Base-by-base conservation (phyloP, 2,113 vertebrate genomes). In the Bostrychus sinensis region DNA sequence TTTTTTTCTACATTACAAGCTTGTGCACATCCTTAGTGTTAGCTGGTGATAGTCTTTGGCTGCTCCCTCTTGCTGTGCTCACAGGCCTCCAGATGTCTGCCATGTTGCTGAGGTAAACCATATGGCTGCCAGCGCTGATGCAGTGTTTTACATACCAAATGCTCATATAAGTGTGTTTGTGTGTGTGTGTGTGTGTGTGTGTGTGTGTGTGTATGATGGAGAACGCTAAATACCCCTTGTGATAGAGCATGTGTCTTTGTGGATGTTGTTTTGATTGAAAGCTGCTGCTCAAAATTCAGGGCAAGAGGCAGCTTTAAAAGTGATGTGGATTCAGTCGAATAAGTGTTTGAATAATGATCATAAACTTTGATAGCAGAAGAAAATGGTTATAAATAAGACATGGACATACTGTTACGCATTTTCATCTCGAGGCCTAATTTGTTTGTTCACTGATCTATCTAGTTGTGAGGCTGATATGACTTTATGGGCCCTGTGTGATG, bases 11-110 rank as follows among this genome's bases (percentile, higher is more conserved):
- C 50, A 59, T 56, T 67, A 42, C 19, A 5, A 76, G 17, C 62
- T 63, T 7, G 16, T 28, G 48, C 66, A 64, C 53, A 58, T 62
- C 58, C 42, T 71, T 16, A 1, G 46, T 70, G 28, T 30, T 76
- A 72, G 53, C 42, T 26, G 17, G 65, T 32, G 22, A 55, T 46
- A 19, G 37, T 58, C 12, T 37, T 75, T 67, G 71, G 76, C 68
- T 51, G 63, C 60, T 62, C 13, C 9, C 55, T 57, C 51, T 71
- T 43, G 22, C 72, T 8, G 53, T 57, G 67, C 70, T 39, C 69
- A 41, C 41, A 67, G 54, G 66, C 63, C 45, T 59, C 56, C 84
- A 85, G 84, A 83, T 88, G 85, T 80, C 81, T 83, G 77, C 56
- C 70, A 62, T 68, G 59, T 57, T 22, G 59, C 59, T 75, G 60